These are phyloP conservation scores for Canis aureus DNA, from an alignment of 2,113 vertebrate genomes.

Conservation along the genomic window DNA sequence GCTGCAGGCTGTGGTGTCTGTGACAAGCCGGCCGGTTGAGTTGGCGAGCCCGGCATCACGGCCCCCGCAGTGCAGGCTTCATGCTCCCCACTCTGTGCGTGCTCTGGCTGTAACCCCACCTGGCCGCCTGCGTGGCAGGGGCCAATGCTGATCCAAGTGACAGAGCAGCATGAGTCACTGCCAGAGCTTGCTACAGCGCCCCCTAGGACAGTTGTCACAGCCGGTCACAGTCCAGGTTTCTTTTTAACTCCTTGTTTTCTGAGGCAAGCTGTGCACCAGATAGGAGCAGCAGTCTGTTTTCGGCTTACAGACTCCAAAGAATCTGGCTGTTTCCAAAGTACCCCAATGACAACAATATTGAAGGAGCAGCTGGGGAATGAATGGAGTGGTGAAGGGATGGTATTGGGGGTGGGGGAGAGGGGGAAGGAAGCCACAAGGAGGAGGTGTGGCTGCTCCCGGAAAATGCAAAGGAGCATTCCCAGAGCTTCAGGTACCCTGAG, in stretches of 20 bases:
- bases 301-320: conserved; percentile 42
- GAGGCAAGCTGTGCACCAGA: conserved; percentile 9
- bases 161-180: conserved; percentile 86
- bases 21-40: conserved; percentile 75
- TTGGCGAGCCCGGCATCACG: conserved; percentile 77
- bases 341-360: not conserved
- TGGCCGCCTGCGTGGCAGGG: conserved; percentile 84
- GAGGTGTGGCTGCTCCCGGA: not conserved
- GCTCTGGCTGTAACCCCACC: conserved; percentile 83
- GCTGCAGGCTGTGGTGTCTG: conserved; percentile 84
- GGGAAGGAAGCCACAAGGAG: not conserved
- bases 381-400: not conserved
- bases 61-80: conserved; percentile 89
- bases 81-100: conserved; percentile 79
- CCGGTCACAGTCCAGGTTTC: conserved; percentile 70
- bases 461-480: conserved; percentile 51
- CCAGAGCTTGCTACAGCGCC: conserved; percentile 86
- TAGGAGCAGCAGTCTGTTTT: conserved; percentile 59
- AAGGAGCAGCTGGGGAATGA: not conserved
- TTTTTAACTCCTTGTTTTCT: conserved; percentile 82
- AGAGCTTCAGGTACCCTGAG: conserved; percentile 34
- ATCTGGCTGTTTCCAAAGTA: conserved; percentile 61
- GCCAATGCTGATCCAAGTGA: conserved; percentile 83
- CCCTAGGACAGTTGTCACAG: conserved; percentile 86
- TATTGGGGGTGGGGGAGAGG: not conserved